Conservation (phyloP, 1,140 invertebrate genomes). For the Philotrypesis tridentata region DNA sequence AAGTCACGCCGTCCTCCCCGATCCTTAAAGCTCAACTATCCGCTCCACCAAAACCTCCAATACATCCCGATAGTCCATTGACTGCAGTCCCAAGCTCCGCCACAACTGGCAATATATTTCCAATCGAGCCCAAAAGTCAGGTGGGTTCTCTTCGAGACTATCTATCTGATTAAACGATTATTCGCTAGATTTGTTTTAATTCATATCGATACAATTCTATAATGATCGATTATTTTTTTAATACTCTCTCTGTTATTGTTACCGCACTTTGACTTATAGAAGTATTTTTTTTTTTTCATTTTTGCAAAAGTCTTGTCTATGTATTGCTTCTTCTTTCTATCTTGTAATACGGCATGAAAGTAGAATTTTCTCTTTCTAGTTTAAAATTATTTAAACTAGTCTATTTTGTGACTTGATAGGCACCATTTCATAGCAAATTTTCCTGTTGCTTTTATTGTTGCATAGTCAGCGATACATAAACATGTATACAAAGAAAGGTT, state of each 20-base stretch:
- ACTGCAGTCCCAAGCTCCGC: constrained; percentile 67
- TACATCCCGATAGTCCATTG: constrained; percentile 40
- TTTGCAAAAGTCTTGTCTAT: constrained; percentile 2
- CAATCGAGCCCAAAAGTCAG: constrained; percentile 78
- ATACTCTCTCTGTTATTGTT: constrained; percentile 41
- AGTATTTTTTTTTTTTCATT: constrained; percentile 23
- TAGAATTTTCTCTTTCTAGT: constrained; percentile 1
- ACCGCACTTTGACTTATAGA: neutral
- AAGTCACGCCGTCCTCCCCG: constrained; percentile 76
- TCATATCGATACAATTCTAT: neutral
- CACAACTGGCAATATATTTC: constrained; percentile 57
- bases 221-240: neutral
- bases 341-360: constrained; percentile 32
- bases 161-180: constrained; percentile 1
- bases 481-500: neutral
- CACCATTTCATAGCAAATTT: neutral
- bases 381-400: neutral
- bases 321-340: constrained; percentile 24
- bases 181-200: neutral
- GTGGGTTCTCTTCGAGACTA: constrained; percentile 70
- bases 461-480: neutral
- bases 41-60: constrained; percentile 78
- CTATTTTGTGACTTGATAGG: neutral
- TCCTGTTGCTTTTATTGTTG: neutral
- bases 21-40: constrained; percentile 86